Evolutionary conservation across 2,888 invertebrate genomes (phyloP), one percentile per base, ranked within the genome.

Genomic region (Aplocera efformata): DNA sequence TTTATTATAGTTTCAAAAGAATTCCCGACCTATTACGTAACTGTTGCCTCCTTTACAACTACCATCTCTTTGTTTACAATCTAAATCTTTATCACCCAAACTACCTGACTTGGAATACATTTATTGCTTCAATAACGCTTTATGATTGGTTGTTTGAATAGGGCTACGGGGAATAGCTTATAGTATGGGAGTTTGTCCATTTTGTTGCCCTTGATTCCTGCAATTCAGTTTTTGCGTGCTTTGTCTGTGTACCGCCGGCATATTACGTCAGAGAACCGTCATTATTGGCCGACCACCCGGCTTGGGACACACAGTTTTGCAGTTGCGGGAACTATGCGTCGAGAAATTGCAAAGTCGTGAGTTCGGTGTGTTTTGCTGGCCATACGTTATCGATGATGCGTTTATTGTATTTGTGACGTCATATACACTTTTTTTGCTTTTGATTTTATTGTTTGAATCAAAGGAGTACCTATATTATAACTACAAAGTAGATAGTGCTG

Each of bases 261-360:
- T 59, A 68, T 77, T 77, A 74, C 74, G 72, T 74, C 72, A 74
- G 67, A 60, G 60, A 63, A 58, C 67, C 59, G 68, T 76, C 78
- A 79, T 83, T 81, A 81, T 80, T 78, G 76, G 70, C 54, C 69
- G 83, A 79, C 84, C 85, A 83, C 82, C 83, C 82, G 43, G 77
- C 56, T 43, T 42, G 65, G 57, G 75, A 78, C 78, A 77, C 63
- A 81, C 76, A 53, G 78, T 48, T 60, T 48, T 48, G 55, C 56
- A 60, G 66, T 66, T 68, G 53, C 55, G 50, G 64, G 58, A 71
- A 69, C 73, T 66, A 50, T 45, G 53, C 50, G 41, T 41, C 22
- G 39, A 39, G 28, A 47, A 42, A 49, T 51, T 45, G 43, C 42
- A 31, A 10, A 36, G 38, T 46, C 42, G 42, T 48, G 39, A 52